Percentiles rank a stretch among this genome's conserved stretches.
Evolutionary conservation across 2,888 invertebrate species (phyloP).

Genomic region (Mesorhabditis belari): DNA sequence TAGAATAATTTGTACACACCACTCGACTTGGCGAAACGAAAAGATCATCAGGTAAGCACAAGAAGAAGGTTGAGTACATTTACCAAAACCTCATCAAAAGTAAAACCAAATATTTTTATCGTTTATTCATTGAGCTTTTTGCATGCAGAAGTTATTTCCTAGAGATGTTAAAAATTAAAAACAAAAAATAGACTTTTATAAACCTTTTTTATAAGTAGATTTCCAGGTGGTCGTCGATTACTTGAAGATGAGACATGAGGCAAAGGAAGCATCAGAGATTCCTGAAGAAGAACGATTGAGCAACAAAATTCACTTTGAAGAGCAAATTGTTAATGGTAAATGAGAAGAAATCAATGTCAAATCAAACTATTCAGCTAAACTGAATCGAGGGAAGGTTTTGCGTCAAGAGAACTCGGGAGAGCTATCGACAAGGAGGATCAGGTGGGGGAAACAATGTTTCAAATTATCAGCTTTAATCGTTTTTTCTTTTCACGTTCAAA

Average conservation of each 20-base stretch:
- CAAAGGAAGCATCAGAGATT: constrained; percentile 18
- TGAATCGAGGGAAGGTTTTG: background rate
- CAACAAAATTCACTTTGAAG: constrained; percentile 15
- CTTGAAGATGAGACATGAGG: constrained; percentile 21
- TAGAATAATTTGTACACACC: constrained; percentile 40
- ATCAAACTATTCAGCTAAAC: background rate
- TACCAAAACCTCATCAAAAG: too few relatives aligned
- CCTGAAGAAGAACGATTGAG: constrained; percentile 11
- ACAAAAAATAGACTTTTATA: too few relatives aligned
- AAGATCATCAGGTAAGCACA: constrained; percentile 20
- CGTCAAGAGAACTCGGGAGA: background rate
- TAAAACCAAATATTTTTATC: too few relatives aligned
- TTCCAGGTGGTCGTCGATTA: constrained; percentile 35
- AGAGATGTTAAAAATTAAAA: too few relatives aligned
- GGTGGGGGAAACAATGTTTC: too few relatives aligned
- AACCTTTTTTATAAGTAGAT: too few relatives aligned
- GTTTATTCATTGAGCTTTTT: too few relatives aligned
- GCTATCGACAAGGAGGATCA: background rate
- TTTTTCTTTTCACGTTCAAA: too few relatives aligned
- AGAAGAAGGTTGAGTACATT: too few relatives aligned
- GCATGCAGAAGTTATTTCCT: too few relatives aligned
- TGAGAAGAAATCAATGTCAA: too few relatives aligned
- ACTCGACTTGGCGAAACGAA: constrained; percentile 37
- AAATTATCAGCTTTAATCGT: too few relatives aligned
- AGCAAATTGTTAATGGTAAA: constrained; percentile 18